Conservation (phyloP, 2,888 invertebrate genomes). For the Eupithecia tripunctaria region DNA sequence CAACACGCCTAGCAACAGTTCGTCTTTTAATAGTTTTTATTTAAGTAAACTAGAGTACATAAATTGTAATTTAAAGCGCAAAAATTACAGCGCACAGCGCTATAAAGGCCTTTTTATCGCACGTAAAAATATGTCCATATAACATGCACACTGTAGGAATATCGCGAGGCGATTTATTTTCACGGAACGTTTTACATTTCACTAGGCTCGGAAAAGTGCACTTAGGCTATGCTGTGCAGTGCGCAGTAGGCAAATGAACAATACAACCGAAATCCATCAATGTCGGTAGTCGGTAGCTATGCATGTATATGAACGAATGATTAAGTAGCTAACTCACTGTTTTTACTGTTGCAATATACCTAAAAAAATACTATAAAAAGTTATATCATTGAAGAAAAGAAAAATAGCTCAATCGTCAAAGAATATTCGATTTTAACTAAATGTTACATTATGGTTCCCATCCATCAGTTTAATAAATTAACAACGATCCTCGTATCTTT, state of each 20-base stretch:
- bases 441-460: background rate
- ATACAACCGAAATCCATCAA: conserved; percentile 48
- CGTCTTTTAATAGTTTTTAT: conserved; percentile 25
- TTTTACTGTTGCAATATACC: conserved; percentile 16
- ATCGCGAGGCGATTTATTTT: conserved; percentile 36
- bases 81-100: conserved; percentile 28
- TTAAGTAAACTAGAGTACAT: background rate
- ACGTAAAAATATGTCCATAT: conserved; percentile 36
- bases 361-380: background rate
- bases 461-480: background rate
- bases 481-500: background rate
- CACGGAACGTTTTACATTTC: conserved; percentile 40
- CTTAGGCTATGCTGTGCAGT: conserved; percentile 38
- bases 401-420: background rate
- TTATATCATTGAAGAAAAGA: background rate
- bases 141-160: conserved; percentile 31
- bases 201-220: conserved; percentile 42
- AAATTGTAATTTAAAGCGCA: conserved; percentile 24
- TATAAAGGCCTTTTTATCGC: conserved; percentile 34
- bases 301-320: conserved; percentile 18
- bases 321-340: background rate
- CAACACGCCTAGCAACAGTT: conserved; percentile 30
- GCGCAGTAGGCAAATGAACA: conserved; percentile 32
- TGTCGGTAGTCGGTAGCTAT: conserved; percentile 25
- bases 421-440: background rate